phyloP scores from a whole-genome alignment of 30 jellyfish, hydroid and myxozoan species.

The Rhopilema esculentum region DNA sequence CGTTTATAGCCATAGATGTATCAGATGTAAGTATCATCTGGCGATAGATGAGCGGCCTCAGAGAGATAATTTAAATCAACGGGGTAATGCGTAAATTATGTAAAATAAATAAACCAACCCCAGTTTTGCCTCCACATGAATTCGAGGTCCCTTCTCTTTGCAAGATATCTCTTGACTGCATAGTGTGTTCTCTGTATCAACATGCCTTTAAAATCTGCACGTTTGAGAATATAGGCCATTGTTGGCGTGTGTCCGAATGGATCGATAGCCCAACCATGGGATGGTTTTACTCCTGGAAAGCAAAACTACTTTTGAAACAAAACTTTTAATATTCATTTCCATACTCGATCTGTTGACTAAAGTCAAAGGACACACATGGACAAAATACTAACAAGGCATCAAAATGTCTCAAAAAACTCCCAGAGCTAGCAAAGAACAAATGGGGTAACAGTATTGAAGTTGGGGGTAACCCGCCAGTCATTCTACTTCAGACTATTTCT shows the following conservation, averaged over 20 bases:
- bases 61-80: neutral
- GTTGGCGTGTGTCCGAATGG: constrained; percentile 92
- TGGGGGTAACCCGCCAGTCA: too few relatives aligned
- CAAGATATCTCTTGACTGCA: constrained; percentile 74
- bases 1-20: too few relatives aligned
- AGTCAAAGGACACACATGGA: too few relatives aligned
- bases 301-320: neutral
- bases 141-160: constrained; percentile 71
- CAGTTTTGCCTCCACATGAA: constrained; percentile 97
- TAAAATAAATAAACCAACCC: constrained; percentile 55
- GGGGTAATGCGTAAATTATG: neutral
- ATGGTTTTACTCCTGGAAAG: constrained; percentile 81
- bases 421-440: too few relatives aligned
- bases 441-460: too few relatives aligned
- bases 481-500: too few relatives aligned
- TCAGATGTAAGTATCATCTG: too few relatives aligned
- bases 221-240: constrained; percentile 87
- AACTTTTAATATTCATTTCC: too few relatives aligned
- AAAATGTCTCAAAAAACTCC: too few relatives aligned
- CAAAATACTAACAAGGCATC: too few relatives aligned
- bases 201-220: constrained; percentile 87
- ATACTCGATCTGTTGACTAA: too few relatives aligned
- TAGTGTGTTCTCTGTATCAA: constrained; percentile 88
- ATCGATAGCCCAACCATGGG: constrained; percentile 91
- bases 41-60: too few relatives aligned